Base-by-base conservation (phyloP, 2,113 vertebrate species). In the Platysteira castanea region DNA sequence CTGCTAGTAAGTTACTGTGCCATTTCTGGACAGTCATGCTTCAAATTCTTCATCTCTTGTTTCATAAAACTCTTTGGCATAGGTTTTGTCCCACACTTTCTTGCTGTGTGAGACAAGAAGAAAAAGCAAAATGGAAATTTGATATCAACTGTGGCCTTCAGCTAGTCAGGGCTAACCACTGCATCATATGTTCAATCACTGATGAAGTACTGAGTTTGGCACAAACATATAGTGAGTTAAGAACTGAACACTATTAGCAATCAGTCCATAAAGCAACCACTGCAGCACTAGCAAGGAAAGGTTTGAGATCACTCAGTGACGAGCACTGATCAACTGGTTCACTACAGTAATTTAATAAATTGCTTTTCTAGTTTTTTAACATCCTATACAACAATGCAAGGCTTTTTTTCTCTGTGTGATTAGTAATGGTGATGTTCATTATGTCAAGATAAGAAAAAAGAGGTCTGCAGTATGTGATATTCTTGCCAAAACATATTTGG, bases 161-260 rank as follows among this genome's bases (percentile, higher is more conserved):
- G 37, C 12, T 47, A 46, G 33, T 53, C n/a, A 67, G 31, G 9
- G 13, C 54, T 57, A 52, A 42, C 31, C 35, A 46, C 1, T 21
- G 9, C 3, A 57, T 37, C n/a, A 42, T 1, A 0, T 0, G 0
- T 33, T 61, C 21, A 24, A 1, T 24, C 33, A 42, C 13, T 30
- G 23, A 47, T 10, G 20, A 17, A 79, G 41, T 75, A 1, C 1
- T 12, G 11, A 49, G 21, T 22, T 50, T 56, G 63, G 30, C 54
- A 77, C 27, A 77, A 68, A 90, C 14, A 65, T 9, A 18, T 18
- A 11, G 23, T 5, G 2, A 73, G 20, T 59, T 53, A 42, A 60
- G 7, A 39, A 78, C 4, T 60, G 75, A 63, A 44, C 31, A 69
- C 19, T 83, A 74, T 12, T 49, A 60, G 30, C 31, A 56, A 35